Evolutionary conservation across 1,140 invertebrate species (phyloP), one percentile per base, ranked within the genome.

Genomic region (Zophobas atratus): DNA sequence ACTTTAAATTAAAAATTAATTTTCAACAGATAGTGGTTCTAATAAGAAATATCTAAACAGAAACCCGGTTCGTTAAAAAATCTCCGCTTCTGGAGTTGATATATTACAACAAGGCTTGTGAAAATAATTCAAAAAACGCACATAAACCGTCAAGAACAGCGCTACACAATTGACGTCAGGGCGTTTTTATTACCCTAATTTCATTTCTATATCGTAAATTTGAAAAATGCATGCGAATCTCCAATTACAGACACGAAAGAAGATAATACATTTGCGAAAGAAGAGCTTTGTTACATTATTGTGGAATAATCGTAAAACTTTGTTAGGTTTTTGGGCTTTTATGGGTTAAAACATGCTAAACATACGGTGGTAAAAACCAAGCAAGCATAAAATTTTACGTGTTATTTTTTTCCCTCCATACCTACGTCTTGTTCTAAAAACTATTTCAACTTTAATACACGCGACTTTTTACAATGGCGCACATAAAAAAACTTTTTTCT

Each of bases 221-320:
- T 43, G 60, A 67, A 67, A 67, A 67, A 67, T 67, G 60, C 60
- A 67, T 67, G 60, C 60, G 60, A 67, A 67, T 43, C 60, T 67
- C 60, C 60, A 67, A 67, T 67, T 67, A 67, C 39, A 43, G 43
- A 67, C 60, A 67, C 56, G 56, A 39, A 60, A 38, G 8, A 60
- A 60, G 56, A 60, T 60, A 60, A 60, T 60, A 60, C 56, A 60
- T 60, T 60, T 60, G 56, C 36, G n/a, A 67, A 67, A 41, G 38
- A 67, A 67, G 60, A 43, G 60, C 39, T 67, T 43, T 33, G 60
- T 67, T 43, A 67, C 60, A 67, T 67, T 67, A 67, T 43, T 41
- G 60, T 43, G 39, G 32, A 43, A 67, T 67, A 67, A 67, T 67
- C 60, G 60, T 67, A 67, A 67, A 67, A 67, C 60, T 67, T 60